Base-by-base conservation (phyloP, 2,888 invertebrate species). In the Callyntrura sp. region DNA sequence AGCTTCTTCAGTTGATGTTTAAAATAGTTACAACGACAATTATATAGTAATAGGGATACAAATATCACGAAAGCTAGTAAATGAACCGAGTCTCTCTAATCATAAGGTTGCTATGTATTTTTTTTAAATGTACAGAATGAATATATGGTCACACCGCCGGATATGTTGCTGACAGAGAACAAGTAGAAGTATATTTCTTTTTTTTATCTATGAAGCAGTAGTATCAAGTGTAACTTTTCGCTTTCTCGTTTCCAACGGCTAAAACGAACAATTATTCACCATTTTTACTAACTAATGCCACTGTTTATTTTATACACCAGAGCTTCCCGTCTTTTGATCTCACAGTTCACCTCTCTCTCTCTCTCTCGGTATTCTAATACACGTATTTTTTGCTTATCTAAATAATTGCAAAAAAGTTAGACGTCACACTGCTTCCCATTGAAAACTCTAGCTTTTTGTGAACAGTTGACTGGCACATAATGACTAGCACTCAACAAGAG, bases 401-500 rank as follows among this genome's bases (percentile, higher is more conserved):
- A 28, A 57, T 51, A 79, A 85, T 89, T 89, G 85, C 89, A 85
- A 85, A 86, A 89, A 90, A 83, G 81, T 82, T 79, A 89, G 85
- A 90, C 68, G 85, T 85, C 79, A 89, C 84, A 89, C 84, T 89
- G 83, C 68, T 79, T 84, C 45, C 78, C 70, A 85, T 70, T 79
- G 57, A 78, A 86, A 86, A 86, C 78, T 70, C 65, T 43, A 51
- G 76, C 55, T 68, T 73, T 86, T 84, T 87, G 90, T 84, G 82
- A 91, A 91, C 87, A 88, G 90, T 90, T 91, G 91, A 92, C 92
- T 92, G 92, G 92, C 92, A 92, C 90, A 89, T 90, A 91, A 92
- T 92, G 92, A 92, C 92, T 92, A 92, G 92, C 92, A 92, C 91
- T 90, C 91, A 90, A 91, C 83, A 91, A 91, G 92, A 92, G 92